Evolutionary conservation across 2,113 vertebrate genomes (phyloP), one percentile per base, ranked within the genome.

Genomic region (Abramis brama): DNA sequence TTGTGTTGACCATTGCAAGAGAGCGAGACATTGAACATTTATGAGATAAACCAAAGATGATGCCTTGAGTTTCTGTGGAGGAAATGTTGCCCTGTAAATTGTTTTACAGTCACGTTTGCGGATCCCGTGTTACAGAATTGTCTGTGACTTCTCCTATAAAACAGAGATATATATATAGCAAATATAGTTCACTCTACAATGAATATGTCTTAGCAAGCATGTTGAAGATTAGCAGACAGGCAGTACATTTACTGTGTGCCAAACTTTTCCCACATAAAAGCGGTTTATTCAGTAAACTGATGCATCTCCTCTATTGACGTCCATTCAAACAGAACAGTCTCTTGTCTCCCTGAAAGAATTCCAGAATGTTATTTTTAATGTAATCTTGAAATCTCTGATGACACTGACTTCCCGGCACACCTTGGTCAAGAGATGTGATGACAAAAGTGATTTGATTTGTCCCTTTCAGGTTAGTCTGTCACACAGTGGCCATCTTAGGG

Each of bases 281-380:
- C 82, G 2, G 71, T 77, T 79, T 71, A 23, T 39, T 52, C 57
- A 76, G 50, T 39, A 17, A 82, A 82, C 55, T 62, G 33, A 21
- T 36, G 30, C 30, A 71, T 71, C 68, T 71, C 4, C 70, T 73
- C 10, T 43, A n/a, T n/a, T n/a, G 70, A 73, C 21, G 43, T 73
- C 33, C 68, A 71, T 71, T 39, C 68, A 39, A 36, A 39, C 33
- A 71, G 33, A 11, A 71, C 17, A 70, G 17, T 70, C 7, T 33
- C 15, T 21, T 21, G 17, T 36, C 66, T 68, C 66, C 17, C 17
- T 70, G 68, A 39, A 4, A 11, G 33, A 23, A 39, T 71, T 23
- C 19, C 2, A 4, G 33, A 8, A 39, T 23, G 19, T 70, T 70
- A 23, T 23, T 70, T 70, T 70, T 70, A 70, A 39, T 8, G 8